Conservation (phyloP, 1,140 invertebrate species). For the Plectrocnemia conspersa region DNA sequence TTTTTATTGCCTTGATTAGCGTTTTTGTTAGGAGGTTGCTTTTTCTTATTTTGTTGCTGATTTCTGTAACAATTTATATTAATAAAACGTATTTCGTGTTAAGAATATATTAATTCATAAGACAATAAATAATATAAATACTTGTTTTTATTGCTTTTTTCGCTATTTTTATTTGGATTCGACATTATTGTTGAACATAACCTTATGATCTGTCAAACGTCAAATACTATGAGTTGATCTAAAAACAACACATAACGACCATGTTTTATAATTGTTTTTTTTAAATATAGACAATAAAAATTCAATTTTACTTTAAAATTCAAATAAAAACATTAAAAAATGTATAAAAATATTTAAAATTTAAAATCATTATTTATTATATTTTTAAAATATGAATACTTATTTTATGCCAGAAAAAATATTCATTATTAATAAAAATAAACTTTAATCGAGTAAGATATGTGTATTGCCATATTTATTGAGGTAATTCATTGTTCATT, state of each 20-base stretch:
- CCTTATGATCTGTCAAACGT: too few relatives aligned
- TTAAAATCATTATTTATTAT: background rate
- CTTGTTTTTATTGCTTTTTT: constrained; percentile 6
- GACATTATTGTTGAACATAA: too few relatives aligned
- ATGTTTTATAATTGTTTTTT: too few relatives aligned
- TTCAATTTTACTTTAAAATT: too few relatives aligned
- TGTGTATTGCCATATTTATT: too few relatives aligned
- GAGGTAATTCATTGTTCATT: too few relatives aligned
- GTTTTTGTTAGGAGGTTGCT: constrained; percentile 10
- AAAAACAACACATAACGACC: too few relatives aligned
- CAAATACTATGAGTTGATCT: too few relatives aligned
- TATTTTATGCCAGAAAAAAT: background rate
- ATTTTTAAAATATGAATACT: background rate
- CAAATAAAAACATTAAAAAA: too few relatives aligned
- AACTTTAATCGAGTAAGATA: background rate
- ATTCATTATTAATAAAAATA: background rate
- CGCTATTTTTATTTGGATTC: background rate
- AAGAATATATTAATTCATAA: background rate
- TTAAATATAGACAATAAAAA: too few relatives aligned
- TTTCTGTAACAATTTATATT: background rate
- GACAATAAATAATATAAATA: background rate
- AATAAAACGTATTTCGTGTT: background rate
- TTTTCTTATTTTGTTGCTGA: constrained; percentile 5
- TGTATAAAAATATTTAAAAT: too few relatives aligned
- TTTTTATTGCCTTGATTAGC: too few relatives aligned